phyloP scores from a whole-genome alignment of 2,888 invertebrate species.

The Polymixis flavicincta region DNA sequence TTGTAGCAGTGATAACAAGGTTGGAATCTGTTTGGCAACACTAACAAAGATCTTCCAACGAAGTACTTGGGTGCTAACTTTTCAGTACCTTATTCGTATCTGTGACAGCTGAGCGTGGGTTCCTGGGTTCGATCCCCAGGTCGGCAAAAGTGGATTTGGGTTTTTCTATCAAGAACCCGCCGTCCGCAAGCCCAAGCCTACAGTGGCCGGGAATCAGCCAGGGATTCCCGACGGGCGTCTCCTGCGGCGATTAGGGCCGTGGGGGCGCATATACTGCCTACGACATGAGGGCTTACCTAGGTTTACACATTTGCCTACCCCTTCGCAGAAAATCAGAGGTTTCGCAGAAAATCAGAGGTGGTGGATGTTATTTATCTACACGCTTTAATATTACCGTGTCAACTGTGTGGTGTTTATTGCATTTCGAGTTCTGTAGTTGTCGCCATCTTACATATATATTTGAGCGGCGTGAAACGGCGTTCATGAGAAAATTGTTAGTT shows the following conservation, averaged over 20 bases:
- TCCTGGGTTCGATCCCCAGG: not conserved
- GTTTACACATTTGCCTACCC: no score
- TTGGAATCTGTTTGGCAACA: constrained; percentile 37
- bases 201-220: no score
- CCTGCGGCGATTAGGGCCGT: no score
- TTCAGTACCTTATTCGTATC: no score
- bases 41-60: not conserved
- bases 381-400: not conserved
- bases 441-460: not conserved
- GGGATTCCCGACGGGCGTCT: no score
- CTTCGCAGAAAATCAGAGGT: not conserved
- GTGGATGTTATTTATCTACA: no score
- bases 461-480: constrained; percentile 6
- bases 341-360: not conserved
- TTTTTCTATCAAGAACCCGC: not conserved
- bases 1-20: constrained; percentile 90
- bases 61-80: not conserved
- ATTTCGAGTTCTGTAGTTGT: not conserved
- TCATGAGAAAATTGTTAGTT: constrained; percentile 27
- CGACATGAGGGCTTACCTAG: no score
- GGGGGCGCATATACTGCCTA: no score
- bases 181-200: no score
- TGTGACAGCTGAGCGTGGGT: not conserved
- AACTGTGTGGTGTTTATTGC: constrained; percentile 10
- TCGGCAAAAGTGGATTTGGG: not conserved